phyloP scores from a whole-genome alignment of 2,797 vertebrate genomes.

The Acanthornis magna region DNA sequence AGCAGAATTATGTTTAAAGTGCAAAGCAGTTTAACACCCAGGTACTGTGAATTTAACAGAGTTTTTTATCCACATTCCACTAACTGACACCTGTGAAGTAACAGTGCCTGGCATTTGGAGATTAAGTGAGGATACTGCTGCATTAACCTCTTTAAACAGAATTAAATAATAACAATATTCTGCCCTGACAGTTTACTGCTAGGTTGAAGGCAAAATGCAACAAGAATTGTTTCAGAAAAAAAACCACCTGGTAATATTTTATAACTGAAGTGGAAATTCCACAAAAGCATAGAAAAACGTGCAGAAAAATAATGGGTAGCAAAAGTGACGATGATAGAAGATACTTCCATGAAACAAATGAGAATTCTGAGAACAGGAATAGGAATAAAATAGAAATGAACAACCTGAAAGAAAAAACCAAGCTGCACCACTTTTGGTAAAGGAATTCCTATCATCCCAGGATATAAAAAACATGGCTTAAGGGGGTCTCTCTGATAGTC shows the following conservation, averaged over 20 bases:
- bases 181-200: background rate
- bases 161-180: background rate
- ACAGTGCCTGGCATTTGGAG: background rate
- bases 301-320: background rate
- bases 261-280: background rate
- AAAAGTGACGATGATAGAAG: background rate
- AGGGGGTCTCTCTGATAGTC: background rate
- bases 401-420: background rate
- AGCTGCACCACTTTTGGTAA: background rate
- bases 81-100: background rate
- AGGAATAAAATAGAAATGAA: background rate
- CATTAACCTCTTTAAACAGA: background rate
- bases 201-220: background rate
- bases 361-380: background rate
- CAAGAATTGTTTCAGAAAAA: background rate
- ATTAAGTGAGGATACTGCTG: background rate
- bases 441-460: conserved; percentile 13
- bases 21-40: background rate
- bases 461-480: conserved; percentile 31
- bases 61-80: background rate
- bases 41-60: background rate
- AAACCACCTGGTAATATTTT: background rate
- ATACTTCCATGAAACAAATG: background rate
- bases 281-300: background rate
- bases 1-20: background rate